Conservation (phyloP, 1,140 invertebrate species). For the Pogonomyrmex barbatus region DNA sequence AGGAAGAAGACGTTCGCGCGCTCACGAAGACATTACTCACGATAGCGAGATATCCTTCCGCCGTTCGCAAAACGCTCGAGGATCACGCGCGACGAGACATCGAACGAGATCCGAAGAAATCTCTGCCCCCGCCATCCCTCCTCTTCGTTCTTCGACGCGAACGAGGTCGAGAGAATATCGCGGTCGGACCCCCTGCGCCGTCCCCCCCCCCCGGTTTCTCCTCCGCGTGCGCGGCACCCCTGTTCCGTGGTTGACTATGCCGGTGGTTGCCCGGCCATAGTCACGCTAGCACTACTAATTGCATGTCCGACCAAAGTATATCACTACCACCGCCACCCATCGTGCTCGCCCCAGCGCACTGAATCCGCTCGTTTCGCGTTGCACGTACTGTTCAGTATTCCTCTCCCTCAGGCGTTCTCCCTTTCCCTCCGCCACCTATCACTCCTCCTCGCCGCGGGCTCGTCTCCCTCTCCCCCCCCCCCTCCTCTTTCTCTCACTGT, state of each 20-base stretch:
- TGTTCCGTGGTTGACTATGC: conserved; percentile 52
- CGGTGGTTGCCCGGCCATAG: conserved; percentile 72
- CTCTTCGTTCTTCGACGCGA: conserved; percentile 3
- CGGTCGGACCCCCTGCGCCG: conserved; percentile 37
- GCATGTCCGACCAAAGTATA: conserved; percentile 83
- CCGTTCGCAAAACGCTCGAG: conserved; percentile 4
- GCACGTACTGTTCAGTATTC: conserved; percentile 68
- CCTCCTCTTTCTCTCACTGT: neutral
- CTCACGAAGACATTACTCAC: conserved; percentile 18
- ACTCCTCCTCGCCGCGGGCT: conserved; percentile 37
- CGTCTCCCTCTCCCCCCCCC: conserved; percentile 30
- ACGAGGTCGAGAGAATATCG: conserved; percentile 71
- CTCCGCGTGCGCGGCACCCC: conserved; percentile 7
- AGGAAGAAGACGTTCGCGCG: neutral
- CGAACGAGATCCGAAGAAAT: conserved; percentile 62
- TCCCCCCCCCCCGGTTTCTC: conserved; percentile 9
- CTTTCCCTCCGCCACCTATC: conserved; percentile 56
- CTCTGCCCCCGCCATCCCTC: neutral
- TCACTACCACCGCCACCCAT: conserved; percentile 76
- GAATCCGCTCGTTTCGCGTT: conserved; percentile 73
- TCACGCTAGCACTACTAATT: conserved; percentile 83
- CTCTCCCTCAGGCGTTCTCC: conserved; percentile 44
- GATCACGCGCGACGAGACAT: conserved; percentile 36
- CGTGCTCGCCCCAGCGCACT: conserved; percentile 71
- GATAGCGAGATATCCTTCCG: neutral